These are phyloP conservation scores for Montipora sp. DNA, from an alignment of 64 coral and sea anemone genomes.

Conservation along the genomic window DNA sequence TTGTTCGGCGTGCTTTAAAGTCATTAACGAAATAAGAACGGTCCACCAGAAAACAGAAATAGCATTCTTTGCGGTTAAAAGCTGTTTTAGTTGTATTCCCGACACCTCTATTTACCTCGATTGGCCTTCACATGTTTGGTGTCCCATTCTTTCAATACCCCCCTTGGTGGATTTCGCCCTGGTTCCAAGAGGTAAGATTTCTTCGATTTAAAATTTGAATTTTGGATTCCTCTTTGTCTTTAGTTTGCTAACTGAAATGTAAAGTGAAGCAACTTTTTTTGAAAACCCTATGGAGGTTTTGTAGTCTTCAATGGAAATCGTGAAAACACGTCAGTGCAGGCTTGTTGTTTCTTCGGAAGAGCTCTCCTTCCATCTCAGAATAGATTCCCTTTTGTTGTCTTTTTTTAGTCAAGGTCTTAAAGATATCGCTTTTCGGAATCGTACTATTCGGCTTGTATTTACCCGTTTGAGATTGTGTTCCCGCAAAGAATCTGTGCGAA, in stretches of 20 bases:
- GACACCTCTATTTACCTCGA: neutral
- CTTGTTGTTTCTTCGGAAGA: neutral
- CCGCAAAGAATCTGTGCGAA: neutral
- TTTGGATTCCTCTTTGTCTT: neutral
- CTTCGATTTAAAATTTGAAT: neutral
- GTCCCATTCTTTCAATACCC: neutral
- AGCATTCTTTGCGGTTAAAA: no score
- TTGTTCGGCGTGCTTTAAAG: neutral
- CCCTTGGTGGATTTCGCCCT: neutral
- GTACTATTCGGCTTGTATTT: neutral
- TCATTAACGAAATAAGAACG: neutral
- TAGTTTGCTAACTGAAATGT: neutral
- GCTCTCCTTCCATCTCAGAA: no score
- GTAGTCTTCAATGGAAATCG: neutral
- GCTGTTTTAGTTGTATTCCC: neutral
- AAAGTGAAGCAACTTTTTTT: neutral
- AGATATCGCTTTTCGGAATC: neutral
- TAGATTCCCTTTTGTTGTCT: neutral
- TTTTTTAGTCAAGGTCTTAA: neutral
- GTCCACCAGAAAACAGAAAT: neutral
- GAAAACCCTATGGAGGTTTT: neutral
- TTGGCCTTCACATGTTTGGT: constrained; percentile 20
- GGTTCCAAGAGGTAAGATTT: neutral
- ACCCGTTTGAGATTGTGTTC: neutral
- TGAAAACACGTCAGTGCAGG: neutral